phyloP scores from a whole-genome alignment of 2,797 vertebrate genomes.

The Pseudopleuronectes americanus region DNA sequence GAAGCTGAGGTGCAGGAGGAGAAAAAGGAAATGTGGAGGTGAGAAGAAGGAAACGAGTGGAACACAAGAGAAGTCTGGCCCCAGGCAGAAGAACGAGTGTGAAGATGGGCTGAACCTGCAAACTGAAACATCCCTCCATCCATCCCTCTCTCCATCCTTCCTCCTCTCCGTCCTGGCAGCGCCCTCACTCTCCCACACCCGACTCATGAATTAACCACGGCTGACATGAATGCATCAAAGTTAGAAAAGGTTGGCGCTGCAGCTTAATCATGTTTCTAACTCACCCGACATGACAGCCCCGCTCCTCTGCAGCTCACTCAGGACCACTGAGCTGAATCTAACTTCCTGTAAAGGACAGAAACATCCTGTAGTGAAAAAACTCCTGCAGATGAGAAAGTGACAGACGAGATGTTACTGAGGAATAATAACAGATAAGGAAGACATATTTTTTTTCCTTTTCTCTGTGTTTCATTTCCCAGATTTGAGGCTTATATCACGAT shows the following conservation, averaged over 20 bases:
- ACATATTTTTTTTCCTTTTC: neutral
- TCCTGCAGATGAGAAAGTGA: constrained; percentile 2
- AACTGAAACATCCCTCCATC: neutral
- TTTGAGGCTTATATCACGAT: neutral
- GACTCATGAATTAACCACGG: constrained; percentile 65
- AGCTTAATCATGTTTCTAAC: constrained; percentile 61
- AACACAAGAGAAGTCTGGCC: neutral
- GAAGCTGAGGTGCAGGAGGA: neutral
- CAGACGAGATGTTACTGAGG: neutral
- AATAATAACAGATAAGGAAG: constrained; percentile 15
- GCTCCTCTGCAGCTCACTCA: constrained; percentile 41
- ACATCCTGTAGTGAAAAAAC: constrained; percentile 16
- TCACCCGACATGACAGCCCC: constrained; percentile 52
- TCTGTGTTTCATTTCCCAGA: neutral
- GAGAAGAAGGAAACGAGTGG: no score
- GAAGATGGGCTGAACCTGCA: constrained; percentile 1
- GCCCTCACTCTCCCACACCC: constrained; percentile 29
- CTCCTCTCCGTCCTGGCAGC: constrained; percentile 2
- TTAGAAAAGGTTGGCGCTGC: constrained; percentile 61
- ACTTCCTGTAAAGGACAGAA: constrained; percentile 27
- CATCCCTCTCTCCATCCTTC: neutral
- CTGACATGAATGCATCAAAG: constrained; percentile 61
- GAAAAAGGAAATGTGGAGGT: neutral
- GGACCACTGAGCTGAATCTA: constrained; percentile 44
- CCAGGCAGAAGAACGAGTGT: neutral